Evolutionary conservation across 2,797 vertebrate genomes (phyloP), one percentile per base, ranked within the genome.

Genomic region (Hozukius guyotensis): DNA sequence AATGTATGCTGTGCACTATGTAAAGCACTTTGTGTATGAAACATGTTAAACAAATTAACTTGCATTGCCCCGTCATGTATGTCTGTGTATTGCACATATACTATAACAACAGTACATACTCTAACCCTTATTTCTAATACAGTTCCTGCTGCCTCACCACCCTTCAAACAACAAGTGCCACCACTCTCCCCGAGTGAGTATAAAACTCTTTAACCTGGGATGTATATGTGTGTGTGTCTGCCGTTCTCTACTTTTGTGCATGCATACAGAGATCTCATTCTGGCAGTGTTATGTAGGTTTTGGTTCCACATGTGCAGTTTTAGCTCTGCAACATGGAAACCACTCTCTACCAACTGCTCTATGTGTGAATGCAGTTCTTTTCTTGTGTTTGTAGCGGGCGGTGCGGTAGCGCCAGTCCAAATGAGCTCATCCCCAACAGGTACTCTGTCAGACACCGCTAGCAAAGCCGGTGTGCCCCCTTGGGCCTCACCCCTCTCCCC

Each of bases 111-210:
- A 46, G 8, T n/a, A 9, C 18, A n/a, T 42, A 4, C 10, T 64
- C 27, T 69, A 22, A 81, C 14, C 12, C 4, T 1, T 89, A 3
- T 82, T 77, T 88, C 69, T 69, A 6, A 38, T 75, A 11, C 18
- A 95, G 95, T 95, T 70, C 89, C 91, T 61, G 52, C 91, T 42
- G 13, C 83, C 1, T 78, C 91, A 9, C 71, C 89, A 18, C 72
- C 82, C 4, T 55, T n/a, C 34, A 73, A 71, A 73, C 49, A 2
- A 0, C 85, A 87, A 18, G 1, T 83, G 16, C 85, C 88, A 4
- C 93, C 93, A 0, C 85, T 87, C 52, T 95, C 95, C 13, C 95
- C 95, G n/a, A 89, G 96, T 96, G 61, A 93, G 92, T 83, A 2
- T 25, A 10, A 31, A 2, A 18, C 4, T 20, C 1, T 65, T 5